These are phyloP conservation scores for Nothocercus julius DNA, from an alignment of 2,113 vertebrate species.

Conservation along the genomic window DNA sequence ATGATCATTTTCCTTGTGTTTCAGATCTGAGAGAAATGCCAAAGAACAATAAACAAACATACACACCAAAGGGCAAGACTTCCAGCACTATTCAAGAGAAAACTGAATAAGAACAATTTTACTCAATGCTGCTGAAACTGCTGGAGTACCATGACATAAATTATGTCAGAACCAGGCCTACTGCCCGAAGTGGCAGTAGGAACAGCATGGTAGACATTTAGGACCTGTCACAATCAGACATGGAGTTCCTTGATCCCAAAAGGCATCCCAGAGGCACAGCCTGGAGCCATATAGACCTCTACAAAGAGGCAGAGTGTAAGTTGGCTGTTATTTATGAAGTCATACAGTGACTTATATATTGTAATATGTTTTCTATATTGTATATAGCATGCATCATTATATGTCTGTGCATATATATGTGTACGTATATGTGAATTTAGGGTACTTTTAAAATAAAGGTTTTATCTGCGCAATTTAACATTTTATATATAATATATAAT, in stretches of 20 bases:
- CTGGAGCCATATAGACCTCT: accelerated
- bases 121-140: neutral
- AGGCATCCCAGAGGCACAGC: neutral
- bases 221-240: neutral
- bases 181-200: neutral
- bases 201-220: accelerated
- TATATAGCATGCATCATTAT: neutral
- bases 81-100: neutral
- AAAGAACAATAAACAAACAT: neutral
- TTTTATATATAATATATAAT: neutral
- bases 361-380: slow-evolving; percentile 10
- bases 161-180: neutral
- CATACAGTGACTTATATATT: neutral
- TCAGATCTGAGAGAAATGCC: neutral
- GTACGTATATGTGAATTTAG: neutral
- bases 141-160: accelerated
- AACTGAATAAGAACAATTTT: accelerated
- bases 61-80: neutral
- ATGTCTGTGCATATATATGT: neutral
- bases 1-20: neutral
- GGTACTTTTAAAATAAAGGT: slow-evolving; percentile 28
- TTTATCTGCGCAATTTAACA: neutral
- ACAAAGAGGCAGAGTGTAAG: neutral
- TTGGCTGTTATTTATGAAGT: slow-evolving; percentile 29
- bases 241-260: neutral